A percentile compares a stretch with the other conserved stretches of the same genome.
Conservation (phyloP, 2,113 vertebrate genomes). For the Ophiodon elongatus region DNA sequence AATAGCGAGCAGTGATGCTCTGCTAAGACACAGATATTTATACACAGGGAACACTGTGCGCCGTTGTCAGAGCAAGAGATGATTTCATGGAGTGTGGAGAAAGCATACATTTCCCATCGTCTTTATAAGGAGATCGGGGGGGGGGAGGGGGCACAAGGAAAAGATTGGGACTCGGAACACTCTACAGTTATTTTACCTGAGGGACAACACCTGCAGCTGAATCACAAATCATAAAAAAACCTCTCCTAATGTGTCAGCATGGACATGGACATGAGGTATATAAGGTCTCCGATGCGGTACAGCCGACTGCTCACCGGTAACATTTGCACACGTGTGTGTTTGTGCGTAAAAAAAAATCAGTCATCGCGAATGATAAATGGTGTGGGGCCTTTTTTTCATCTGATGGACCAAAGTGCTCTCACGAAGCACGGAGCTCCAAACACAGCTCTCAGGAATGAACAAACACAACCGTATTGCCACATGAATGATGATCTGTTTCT, state of each 20-base stretch:
- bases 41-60: slow-evolving; percentile 70
- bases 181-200: slow-evolving; percentile 79
- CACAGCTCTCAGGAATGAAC: slow-evolving; percentile 30
- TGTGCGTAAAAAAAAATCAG: slow-evolving; percentile 13
- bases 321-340: slow-evolving; percentile 31
- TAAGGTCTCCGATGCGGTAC: slow-evolving; percentile 52
- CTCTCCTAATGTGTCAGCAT: slow-evolving; percentile 74
- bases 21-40: slow-evolving; percentile 73
- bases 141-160: slow-evolving; percentile 6
- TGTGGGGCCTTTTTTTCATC: slow-evolving; percentile 8
- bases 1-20: slow-evolving; percentile 74
- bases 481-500: slow-evolving; percentile 35
- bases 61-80: slow-evolving; percentile 59
- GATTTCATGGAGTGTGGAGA: slow-evolving; percentile 41
- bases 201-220: slow-evolving; percentile 77
- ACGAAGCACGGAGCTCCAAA: slow-evolving; percentile 3
- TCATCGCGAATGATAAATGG: slow-evolving; percentile 28
- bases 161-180: slow-evolving; percentile 34
- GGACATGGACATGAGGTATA: slow-evolving; percentile 80
- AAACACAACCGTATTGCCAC: slow-evolving; percentile 32
- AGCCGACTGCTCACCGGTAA: slow-evolving; percentile 40
- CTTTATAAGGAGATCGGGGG: slow-evolving; percentile 31
- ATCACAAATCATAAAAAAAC: slow-evolving; percentile 59
- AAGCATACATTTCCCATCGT: slow-evolving; percentile 43
- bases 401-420: slow-evolving; percentile 11